Evolutionary conservation across 2,888 invertebrate genomes (phyloP), one percentile per base, ranked within the genome.

Genomic region (Eupithecia pulchellata): DNA sequence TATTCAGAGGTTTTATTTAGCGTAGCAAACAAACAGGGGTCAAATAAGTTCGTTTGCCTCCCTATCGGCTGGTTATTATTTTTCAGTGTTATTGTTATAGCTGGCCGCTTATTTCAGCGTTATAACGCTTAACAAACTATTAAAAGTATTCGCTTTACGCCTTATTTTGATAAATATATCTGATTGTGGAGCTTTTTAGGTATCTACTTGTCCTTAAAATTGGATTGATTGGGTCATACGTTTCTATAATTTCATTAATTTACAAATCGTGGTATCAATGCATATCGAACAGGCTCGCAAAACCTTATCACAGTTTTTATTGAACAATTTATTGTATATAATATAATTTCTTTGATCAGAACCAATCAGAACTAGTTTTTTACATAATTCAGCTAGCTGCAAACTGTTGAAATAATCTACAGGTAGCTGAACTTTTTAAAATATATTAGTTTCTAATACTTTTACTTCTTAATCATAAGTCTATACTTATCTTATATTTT

Each of bases 51-150:
- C 13, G 34, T 55, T 36, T 61, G 47, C 25, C 0, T 68, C 67
- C 47, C 64, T 58, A 68, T 69, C 73, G 57, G 32, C 55, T 65
- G 83, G 87, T 88, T 89, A 90, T 93, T 92, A 92, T 90, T 91
- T 92, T 91, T 91, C 89, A 93, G 83, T 90, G 93, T 92, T 89
- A 93, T 84, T 87, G 92, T 92, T 92, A 93, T 90, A 83, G 80
- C 86, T 72, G 76, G 70, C 81, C 79, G 84, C 86, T 92, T 92
- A 92, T 83, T 77, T 82, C 81, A 79, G 79, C 87, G 85, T 90
- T 90, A 89, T 82, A 80, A 80, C 90, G 87, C 88, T 93, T 93
- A 93, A 89, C 90, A 91, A 93, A 93, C 93, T 92, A 93, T 93
- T 93, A 93, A 89, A 88, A 83, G 86, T 83, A 81, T 85, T 83